Percentiles rank a stretch among this genome's conserved stretches.
These are phyloP conservation scores for Styela clava DNA, from an alignment of 23 tunicate genomes.

Conservation along the genomic window DNA sequence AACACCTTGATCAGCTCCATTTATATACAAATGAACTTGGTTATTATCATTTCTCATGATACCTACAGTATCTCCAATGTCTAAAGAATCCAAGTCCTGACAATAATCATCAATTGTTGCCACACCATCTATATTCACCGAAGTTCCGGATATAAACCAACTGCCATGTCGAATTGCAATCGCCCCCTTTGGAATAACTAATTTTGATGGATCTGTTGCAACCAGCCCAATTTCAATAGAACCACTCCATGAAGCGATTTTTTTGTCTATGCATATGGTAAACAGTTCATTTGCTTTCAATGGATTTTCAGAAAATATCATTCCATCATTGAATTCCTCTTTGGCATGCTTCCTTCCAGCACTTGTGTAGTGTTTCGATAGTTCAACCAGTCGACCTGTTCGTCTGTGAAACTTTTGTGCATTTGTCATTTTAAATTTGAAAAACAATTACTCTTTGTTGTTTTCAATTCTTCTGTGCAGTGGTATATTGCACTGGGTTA, in stretches of 20 bases:
- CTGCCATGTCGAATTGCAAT: not conserved
- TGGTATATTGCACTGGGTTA: too few species aligned
- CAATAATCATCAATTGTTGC: conserved; percentile 2
- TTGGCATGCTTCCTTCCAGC: not conserved
- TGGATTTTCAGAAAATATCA: conserved; percentile 14
- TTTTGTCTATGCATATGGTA: not conserved
- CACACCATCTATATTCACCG: not conserved
- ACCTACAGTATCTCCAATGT: not conserved
- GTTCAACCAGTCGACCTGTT: not conserved
- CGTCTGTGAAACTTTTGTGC: conserved; percentile 2
- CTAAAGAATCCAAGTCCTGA: not conserved
- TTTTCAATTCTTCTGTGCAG: too few species aligned
- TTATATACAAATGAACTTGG: not conserved
- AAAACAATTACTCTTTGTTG: too few species aligned
- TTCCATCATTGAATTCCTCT: conserved; percentile 7
- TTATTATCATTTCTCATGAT: conserved; percentile 12
- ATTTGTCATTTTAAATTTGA: too few species aligned
- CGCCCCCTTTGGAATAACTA: conserved; percentile 1
- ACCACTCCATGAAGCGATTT: conserved; percentile 1
- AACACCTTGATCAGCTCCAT: conserved; percentile 5
- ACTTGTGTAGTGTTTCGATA: not conserved
- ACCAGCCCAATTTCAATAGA: conserved; percentile 4
- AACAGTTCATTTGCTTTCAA: conserved; percentile 4
- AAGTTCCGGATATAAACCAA: conserved; percentile 6
- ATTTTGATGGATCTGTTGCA: not conserved